Base-by-base conservation (phyloP, 2,888 invertebrate genomes). In the Andrena haemorrhoa region DNA sequence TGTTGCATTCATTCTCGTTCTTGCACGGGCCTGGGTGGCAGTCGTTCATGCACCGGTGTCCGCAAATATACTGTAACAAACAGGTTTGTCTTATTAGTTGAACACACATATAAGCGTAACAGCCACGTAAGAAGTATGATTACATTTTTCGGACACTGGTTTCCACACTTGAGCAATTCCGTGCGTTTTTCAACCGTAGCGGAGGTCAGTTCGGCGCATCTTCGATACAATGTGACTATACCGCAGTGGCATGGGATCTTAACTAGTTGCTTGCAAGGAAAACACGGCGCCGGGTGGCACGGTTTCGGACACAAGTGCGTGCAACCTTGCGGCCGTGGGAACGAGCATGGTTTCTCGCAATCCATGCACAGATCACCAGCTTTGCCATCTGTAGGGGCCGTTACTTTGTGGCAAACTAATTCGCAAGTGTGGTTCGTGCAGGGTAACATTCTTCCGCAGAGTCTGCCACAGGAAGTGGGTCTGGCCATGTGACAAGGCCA, bases 341-440 rank as follows among this genome's bases (percentile, higher is more conserved):
- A 94, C 16, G 92, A 89, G 89, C 98, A 98, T 20, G 95, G 95
- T 79, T 93, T 93, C 56, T 95, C 94, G 82, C 97, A 97, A 2
- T 92, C 90, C 85, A 95, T 95, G 89, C 97, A 97, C 72, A 81
- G 82, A 26, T 41, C 85, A 16, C 85, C 78, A 10, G 77, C 86
- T 1, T 70, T 70, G 0, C 16, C 51, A 5, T 83, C 75, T 3
- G 73, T 68, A 0, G 61, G 68, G 58, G 91, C 92, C 94, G 94
- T 94, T 86, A 96, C 94, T 0, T 95, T 94, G 87, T 98, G 98
- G 92, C 98, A 98, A 20, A 95, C 94, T 68, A 96, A 91, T 20
- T 94, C 92, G 92, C 98, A 98, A 0, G 91, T 94, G 92, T 99
- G 99, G 91, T 97, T 97, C 1, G 96, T 96, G 93, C 99, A 99